These are phyloP conservation scores for Gopherus flavomarginatus DNA, from an alignment of 2,113 vertebrate genomes.

Conservation along the genomic window DNA sequence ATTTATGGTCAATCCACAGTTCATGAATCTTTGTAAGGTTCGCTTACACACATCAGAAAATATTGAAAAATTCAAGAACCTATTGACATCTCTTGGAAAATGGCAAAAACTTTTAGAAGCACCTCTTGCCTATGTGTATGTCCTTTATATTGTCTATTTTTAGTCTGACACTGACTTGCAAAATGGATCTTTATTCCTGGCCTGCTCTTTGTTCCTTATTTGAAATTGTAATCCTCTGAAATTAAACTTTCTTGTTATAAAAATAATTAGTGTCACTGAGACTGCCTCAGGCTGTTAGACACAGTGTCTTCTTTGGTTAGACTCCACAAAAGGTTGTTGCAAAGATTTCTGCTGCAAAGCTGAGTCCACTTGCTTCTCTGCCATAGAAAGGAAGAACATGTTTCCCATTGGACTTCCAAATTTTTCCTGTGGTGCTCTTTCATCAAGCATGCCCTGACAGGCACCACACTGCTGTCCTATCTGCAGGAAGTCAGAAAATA, in stretches of 20 bases:
- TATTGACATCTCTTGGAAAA: not conserved
- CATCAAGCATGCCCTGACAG: not conserved
- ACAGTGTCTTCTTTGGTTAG: not conserved
- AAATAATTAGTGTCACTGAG: not conserved
- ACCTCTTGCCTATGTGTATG: not conserved
- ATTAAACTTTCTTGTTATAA: not conserved
- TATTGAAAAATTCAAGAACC: not conserved
- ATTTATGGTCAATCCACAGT: not conserved
- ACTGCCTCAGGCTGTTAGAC: not conserved
- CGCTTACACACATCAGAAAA: not conserved
- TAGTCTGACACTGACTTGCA: not conserved
- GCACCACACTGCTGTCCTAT: not conserved
- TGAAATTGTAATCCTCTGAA: not conserved
- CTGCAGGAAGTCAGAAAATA: not conserved
- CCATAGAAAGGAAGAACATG: not conserved
- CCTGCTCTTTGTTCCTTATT: not conserved
- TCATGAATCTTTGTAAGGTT: not conserved
- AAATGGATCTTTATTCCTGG: not conserved
- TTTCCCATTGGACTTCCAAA: not conserved
- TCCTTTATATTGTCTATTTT: not conserved
- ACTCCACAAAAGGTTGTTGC: not conserved
- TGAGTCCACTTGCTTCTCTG: not conserved
- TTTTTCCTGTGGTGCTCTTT: not conserved
- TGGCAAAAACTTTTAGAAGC: not conserved
- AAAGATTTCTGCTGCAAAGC: not conserved